Conservation (phyloP, 2,113 vertebrate species). For the Hucho hucho region DNA sequence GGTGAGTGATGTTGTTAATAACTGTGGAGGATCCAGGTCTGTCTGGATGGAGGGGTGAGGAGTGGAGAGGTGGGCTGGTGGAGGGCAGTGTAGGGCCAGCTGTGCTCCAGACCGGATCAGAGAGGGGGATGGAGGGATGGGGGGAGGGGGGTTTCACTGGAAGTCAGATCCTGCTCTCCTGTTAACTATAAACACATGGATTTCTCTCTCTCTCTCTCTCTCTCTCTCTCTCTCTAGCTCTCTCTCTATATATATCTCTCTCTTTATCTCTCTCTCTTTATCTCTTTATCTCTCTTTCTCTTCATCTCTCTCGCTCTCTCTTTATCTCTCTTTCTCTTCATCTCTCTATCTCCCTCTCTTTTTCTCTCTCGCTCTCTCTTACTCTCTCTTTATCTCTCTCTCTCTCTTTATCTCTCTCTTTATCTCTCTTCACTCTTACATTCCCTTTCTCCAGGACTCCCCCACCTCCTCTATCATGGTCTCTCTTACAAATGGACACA, state of each 20-base stretch:
- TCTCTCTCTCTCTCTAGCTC: neutral
- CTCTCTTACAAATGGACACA: slow-evolving; percentile 3
- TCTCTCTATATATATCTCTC: neutral
- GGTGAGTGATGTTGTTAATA: neutral
- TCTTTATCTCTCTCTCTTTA: neutral
- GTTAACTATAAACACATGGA: slow-evolving; percentile 58
- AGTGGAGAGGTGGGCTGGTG: no score
- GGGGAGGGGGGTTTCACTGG: slow-evolving; percentile 5
- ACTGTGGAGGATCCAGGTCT: neutral
- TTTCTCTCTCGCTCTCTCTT: neutral
- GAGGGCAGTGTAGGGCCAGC: slow-evolving; percentile 34
- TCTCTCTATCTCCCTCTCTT: neutral
- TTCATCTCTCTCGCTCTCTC: neutral
- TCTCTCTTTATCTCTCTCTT: neutral
- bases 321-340: neutral
- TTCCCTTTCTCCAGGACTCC: neutral
- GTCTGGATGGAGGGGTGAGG: neutral
- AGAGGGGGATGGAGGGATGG: slow-evolving; percentile 3
- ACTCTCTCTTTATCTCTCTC: neutral
- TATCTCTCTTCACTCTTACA: neutral
- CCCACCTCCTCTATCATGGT: neutral
- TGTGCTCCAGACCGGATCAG: slow-evolving; percentile 40
- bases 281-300: neutral
- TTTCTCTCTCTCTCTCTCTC: slow-evolving; percentile 31
- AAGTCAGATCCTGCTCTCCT: slow-evolving; percentile 11